A percentile compares a stretch with the other conserved stretches of the same genome.
Conservation (phyloP, 2,888 invertebrate species). For the Parnassius apollo region DNA sequence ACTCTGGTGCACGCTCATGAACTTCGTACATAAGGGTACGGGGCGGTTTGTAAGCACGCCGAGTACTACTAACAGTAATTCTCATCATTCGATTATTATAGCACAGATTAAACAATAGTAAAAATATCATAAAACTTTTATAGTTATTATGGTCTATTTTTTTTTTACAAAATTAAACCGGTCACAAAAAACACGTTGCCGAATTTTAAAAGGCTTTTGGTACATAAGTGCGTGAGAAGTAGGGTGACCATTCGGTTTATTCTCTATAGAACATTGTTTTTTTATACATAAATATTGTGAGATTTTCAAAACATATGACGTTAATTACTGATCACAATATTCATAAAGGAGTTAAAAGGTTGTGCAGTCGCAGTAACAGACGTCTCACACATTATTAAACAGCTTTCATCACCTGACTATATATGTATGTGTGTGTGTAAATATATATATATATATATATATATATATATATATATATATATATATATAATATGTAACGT, state of each 20-base stretch:
- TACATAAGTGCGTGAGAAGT: constrained; percentile 39
- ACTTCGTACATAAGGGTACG: constrained; percentile 17
- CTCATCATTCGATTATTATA: constrained; percentile 55
- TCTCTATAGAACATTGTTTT: constrained; percentile 32
- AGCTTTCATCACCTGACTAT: too few species aligned
- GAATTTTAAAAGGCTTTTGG: constrained; percentile 53
- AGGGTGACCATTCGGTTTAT: neutral
- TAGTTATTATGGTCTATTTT: constrained; percentile 59
- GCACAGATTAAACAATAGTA: constrained; percentile 76
- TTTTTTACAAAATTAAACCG: constrained; percentile 65
- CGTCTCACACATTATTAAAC: too few species aligned
- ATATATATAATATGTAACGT: too few species aligned
- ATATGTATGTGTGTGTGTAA: too few species aligned
- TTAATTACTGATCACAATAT: too few species aligned
- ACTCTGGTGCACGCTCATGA: constrained; percentile 5
- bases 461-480: too few species aligned
- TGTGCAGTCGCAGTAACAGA: too few species aligned
- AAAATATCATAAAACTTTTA: constrained; percentile 71
- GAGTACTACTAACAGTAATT: constrained; percentile 46
- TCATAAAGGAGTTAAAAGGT: too few species aligned
- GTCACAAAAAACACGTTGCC: constrained; percentile 60
- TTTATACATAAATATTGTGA: neutral
- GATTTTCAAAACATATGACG: too few species aligned
- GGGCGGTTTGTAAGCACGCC: neutral
- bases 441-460: too few species aligned